These are phyloP conservation scores for Tylochromis polylepis DNA, from an alignment of 2,113 vertebrate species.

Conservation along the genomic window DNA sequence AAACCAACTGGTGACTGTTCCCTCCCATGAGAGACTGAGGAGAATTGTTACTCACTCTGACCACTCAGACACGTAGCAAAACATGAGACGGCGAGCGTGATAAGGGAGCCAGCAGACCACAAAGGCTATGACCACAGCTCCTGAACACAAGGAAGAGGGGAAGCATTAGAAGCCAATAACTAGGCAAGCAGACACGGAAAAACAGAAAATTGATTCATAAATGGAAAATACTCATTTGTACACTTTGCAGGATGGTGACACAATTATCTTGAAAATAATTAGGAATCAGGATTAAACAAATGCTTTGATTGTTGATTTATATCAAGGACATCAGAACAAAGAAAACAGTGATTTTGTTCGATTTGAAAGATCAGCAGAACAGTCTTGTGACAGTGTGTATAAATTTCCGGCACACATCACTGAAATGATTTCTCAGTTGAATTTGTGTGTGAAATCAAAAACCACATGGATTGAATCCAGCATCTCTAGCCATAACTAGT, in stretches of 20 bases:
- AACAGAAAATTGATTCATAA: neutral
- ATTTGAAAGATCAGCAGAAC: neutral
- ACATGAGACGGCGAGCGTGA: conserved; percentile 91
- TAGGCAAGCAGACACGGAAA: neutral
- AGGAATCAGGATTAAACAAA: neutral
- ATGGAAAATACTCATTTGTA: neutral
- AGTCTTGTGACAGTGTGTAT: neutral
- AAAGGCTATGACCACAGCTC: conserved; percentile 91
- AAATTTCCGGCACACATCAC: neutral
- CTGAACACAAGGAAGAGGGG: conserved; percentile 56
- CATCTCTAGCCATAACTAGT: neutral
- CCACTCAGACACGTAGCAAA: conserved; percentile 88
- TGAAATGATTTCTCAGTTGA: neutral
- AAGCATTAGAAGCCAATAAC: neutral
- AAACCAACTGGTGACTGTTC: neutral
- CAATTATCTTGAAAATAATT: neutral
- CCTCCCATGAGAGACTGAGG: neutral
- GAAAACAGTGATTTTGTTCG: neutral
- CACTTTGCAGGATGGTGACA: neutral
- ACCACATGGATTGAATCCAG: neutral
- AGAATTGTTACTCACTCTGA: conserved; percentile 80
- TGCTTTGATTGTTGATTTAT: neutral
- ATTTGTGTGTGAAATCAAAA: neutral
- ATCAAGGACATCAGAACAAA: neutral
- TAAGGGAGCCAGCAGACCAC: conserved; percentile 97